Base-by-base conservation (phyloP, 2,113 vertebrate species). In the Alligator sinensis region DNA sequence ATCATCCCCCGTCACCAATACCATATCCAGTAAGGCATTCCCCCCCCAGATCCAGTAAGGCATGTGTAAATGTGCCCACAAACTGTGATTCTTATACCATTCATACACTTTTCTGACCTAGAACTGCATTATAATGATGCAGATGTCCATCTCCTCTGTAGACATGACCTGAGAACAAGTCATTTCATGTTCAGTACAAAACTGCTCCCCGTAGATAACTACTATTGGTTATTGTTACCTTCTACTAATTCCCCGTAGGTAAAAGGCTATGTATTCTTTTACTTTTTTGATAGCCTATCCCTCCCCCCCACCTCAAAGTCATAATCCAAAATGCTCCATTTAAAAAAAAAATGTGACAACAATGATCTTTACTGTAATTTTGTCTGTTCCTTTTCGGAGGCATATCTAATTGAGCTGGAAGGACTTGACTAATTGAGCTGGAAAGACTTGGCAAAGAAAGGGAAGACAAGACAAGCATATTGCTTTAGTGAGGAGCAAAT, bases 141-240 rank as follows among this genome's bases (percentile, higher is more conserved):
- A 11, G 12, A 15, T 55, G 24, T 55, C 27, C 4, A 3, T 22
- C 61, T 11, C 27, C 61, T 11, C 27, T 1, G 0, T n/a, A 74
- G 72, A 80, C 66, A 22, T 89, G 59, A 54, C 64, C 9, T 86
- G 82, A 86, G 34, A 77, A n/a, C 57, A 47, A 12, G 13, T 74
- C 61, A 72, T 28, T 90, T 87, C 9, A 60, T 24, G 59, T 7
- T 57, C 14, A 15, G 91, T 64, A 63, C 47, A 77, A 58, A 86
- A 66, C n/a, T 68, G 30, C 25, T 86, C 17, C 30, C 78, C 0
- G 1, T 66, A 86, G 88, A 63, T 92, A 86, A 81, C 87, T 18
- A 10, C 4, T 57, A 85, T 87, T 93, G 89, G 25, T 86, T 72
- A 82, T 68, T 80, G 55, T 58, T 72, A 5, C 55, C 21, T 47